Percentiles rank a stretch among this genome's conserved stretches.
These are phyloP conservation scores for Drosophila trichaetosa DNA, from an alignment of 2,888 invertebrate genomes.

Conservation along the genomic window DNA sequence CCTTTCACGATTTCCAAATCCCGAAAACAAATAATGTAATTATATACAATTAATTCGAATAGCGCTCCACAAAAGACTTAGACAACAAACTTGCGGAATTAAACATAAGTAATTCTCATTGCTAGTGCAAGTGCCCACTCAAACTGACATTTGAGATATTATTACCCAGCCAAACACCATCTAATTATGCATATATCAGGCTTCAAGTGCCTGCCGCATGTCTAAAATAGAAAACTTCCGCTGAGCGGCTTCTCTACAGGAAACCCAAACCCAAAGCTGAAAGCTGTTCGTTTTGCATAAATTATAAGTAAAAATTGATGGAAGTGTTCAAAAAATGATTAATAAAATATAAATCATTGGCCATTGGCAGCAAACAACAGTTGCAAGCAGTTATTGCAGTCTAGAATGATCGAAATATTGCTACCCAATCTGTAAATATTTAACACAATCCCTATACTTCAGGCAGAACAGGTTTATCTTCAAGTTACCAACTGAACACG, in stretches of 20 bases:
- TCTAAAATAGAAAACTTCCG: slow-evolving; percentile 69
- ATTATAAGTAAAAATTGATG: slow-evolving; percentile 66
- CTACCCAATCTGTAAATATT: slow-evolving; percentile 44
- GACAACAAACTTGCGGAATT: slow-evolving; percentile 61
- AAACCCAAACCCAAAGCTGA: slow-evolving; percentile 52
- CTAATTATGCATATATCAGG: slow-evolving; percentile 68
- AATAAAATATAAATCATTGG: slow-evolving; percentile 59
- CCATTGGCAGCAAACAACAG: slow-evolving; percentile 12
- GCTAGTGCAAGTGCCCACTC: slow-evolving; percentile 7
- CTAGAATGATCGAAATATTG: slow-evolving; percentile 33
- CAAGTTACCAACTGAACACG: slow-evolving; percentile 16
- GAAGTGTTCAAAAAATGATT: slow-evolving; percentile 56
- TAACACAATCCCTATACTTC: no score
- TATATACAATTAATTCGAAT: slow-evolving; percentile 3
- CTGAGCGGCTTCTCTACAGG: slow-evolving; percentile 60
- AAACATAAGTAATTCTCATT: slow-evolving; percentile 22
- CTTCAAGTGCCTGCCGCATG: slow-evolving; percentile 58
- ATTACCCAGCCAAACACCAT: slow-evolving; percentile 51
- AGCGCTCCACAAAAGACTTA: slow-evolving; percentile 44
- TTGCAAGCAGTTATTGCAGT: neutral
- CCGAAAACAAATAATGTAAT: slow-evolving; percentile 18
- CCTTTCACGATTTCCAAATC: slow-evolving; percentile 54
- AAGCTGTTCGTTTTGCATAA: slow-evolving; percentile 61
- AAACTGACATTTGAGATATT: slow-evolving; percentile 60
- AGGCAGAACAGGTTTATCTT: slow-evolving; percentile 27